Evolutionary conservation across 1,140 invertebrate genomes (phyloP).

Genomic region (Micrasema longulum): DNA sequence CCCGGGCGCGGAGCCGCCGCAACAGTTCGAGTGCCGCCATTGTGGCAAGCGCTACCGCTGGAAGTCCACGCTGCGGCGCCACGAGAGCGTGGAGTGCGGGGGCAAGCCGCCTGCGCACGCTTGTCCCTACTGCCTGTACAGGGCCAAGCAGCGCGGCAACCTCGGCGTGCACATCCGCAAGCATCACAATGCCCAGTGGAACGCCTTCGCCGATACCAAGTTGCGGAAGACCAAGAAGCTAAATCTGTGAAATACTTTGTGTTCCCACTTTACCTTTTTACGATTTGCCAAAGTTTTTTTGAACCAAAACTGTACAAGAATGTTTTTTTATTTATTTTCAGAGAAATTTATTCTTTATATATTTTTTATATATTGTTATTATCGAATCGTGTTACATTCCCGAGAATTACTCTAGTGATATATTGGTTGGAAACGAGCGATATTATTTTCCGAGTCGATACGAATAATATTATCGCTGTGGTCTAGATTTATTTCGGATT

Average conservation of each 20-base stretch:
- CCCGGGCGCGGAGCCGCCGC: conserved; percentile 57
- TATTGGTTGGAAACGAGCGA: conserved; percentile 41
- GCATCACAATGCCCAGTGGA: conserved; percentile 73
- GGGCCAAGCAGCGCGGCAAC: conserved; percentile 83
- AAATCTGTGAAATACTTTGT: conserved; percentile 21
- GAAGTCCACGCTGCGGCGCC: conserved; percentile 84
- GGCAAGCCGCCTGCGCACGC: conserved; percentile 85
- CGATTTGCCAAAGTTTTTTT: conserved; percentile 55
- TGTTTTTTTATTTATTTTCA: conserved; percentile 54
- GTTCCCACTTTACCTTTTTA: conserved; percentile 35
- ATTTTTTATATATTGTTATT: conserved; percentile 39
- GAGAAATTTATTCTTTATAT: conserved; percentile 49
- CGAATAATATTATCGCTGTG: conserved; percentile 36
- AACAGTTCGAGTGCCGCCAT: conserved; percentile 80
- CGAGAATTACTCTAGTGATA: conserved; percentile 34
- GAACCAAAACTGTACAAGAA: conserved; percentile 54
- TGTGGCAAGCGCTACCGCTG: conserved; percentile 85
- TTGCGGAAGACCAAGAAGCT: conserved; percentile 63
- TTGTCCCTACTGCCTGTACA: conserved; percentile 84
- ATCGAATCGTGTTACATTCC: conserved; percentile 44
- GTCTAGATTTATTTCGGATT: conserved; percentile 40
- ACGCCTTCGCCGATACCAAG: conserved; percentile 64
- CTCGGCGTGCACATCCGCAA: conserved; percentile 84
- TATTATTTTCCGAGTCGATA: conserved; percentile 46
- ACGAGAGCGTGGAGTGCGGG: conserved; percentile 89